Percentiles rank a stretch among this genome's conserved stretches.
Evolutionary conservation across 2,113 vertebrate species (phyloP).

Genomic region (Cavia aperea): DNA sequence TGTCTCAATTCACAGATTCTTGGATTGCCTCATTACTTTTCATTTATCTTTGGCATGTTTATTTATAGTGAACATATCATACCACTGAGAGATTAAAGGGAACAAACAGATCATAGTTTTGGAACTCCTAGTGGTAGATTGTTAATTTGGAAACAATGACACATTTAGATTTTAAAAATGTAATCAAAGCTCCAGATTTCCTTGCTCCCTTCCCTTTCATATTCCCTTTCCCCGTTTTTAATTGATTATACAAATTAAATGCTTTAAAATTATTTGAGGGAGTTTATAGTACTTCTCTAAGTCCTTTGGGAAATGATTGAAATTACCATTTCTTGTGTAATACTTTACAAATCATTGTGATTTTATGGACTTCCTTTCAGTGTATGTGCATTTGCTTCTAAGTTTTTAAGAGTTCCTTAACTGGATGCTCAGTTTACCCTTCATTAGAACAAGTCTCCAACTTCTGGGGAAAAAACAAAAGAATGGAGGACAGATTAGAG

Average conservation of each 20-base stretch:
- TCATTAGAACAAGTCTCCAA: not conserved
- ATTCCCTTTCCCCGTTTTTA: not conserved
- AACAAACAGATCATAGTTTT: not conserved
- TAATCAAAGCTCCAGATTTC: not conserved
- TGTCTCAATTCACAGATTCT: slow-evolving; percentile 25
- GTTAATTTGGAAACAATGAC: not conserved
- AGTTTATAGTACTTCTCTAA: not conserved
- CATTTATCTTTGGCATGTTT: slow-evolving; percentile 5
- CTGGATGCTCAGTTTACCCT: not conserved
- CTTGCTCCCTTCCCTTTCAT: not conserved
- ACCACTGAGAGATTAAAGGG: not conserved
- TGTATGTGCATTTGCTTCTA: not conserved
- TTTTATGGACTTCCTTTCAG: not conserved
- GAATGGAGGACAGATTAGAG: not conserved
- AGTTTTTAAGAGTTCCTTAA: not conserved
- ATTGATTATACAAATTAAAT: slow-evolving; percentile 42
- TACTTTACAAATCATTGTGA: not conserved
- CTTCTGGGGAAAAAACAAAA: not conserved
- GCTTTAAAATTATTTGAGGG: slow-evolving; percentile 11
- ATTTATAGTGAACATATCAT: not conserved
- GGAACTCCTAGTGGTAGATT: not conserved
- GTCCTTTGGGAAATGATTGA: slow-evolving; percentile 12
- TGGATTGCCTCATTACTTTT: slow-evolving; percentile 27
- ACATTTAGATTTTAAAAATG: not conserved
- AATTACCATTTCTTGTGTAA: not conserved